A percentile compares a stretch with the other conserved stretches of the same genome.
These are phyloP conservation scores for Crossaster papposus DNA, from an alignment of 53 echinoderm and acorn worm genomes.

Conservation along the genomic window DNA sequence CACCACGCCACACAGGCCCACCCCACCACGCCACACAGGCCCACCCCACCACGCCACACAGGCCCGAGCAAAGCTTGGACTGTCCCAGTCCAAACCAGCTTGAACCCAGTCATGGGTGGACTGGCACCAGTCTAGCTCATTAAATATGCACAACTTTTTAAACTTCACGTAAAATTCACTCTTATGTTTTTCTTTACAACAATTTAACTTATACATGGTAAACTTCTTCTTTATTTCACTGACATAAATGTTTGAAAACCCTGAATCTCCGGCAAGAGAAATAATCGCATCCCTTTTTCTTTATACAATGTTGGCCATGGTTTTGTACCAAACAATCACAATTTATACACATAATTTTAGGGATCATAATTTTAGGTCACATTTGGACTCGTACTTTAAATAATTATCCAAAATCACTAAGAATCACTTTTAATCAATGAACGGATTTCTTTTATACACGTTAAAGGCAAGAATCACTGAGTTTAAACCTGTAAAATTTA, in stretches of 20 bases:
- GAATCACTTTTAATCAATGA: neutral
- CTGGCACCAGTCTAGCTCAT: neutral
- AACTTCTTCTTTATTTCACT: no score
- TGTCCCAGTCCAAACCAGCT: slow-evolving; percentile 29
- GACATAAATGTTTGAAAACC: no score
- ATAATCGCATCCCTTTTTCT: no score
- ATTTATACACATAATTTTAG: no score
- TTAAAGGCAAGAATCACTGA: neutral
- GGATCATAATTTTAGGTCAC: neutral
- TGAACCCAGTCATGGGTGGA: neutral
- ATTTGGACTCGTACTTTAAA: neutral
- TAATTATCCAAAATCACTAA: neutral
- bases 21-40: no score
- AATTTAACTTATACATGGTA: no score
- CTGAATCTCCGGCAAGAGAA: no score
- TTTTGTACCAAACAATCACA: no score
- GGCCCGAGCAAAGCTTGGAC: slow-evolving; percentile 12
- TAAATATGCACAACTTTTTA: neutral
- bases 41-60: slow-evolving; percentile 7
- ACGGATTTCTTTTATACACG: neutral
- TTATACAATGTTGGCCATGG: no score
- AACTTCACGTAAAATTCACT: neutral
- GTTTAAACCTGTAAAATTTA: neutral
- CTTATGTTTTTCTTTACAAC: neutral
- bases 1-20: no score